Evolutionary conservation across 2,113 vertebrate species (phyloP), one percentile per base, ranked within the genome.

Genomic region (Tauraco erythrolophus): DNA sequence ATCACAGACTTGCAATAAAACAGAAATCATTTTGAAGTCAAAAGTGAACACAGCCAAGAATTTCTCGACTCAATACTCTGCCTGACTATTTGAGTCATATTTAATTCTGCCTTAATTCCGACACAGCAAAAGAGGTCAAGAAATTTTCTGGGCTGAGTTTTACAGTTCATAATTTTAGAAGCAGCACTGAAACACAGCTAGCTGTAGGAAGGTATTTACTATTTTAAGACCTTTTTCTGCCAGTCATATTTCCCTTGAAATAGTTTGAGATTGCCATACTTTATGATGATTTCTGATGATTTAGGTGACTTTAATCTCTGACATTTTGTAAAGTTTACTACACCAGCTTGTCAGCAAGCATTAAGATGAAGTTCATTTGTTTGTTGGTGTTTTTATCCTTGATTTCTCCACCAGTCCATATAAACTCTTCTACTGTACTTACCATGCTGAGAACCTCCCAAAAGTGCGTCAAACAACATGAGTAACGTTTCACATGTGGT

Each of bases 41-140:
- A 71, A 88, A 82, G 24, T 54, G 14, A 85, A 54, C 37, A 51
- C 45, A 19, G 35, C 28, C 80, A 72, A 65, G 45, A 84, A 28
- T 77, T 65, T 61, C 68, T 84, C 21, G 0, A 31, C 54, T 65
- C 37, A 14, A 2, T 89, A n/a, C 3, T 68, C 39, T 45, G 25
- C 27, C 58, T 76, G 54, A 31, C 45, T 61, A 9, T 27, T 79
- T 62, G 17, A 72, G 41, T 43, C 15, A 10, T 46, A 64, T 72
- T 94, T 95, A 82, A 75, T 87, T 92, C 45, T 84, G 53, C 56
- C 43, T 82, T 95, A 64, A 81, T 70, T 92, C 51, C 78, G 46
- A 57, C n/a, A 39, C 3, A 70, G 33, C 14, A 43, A 24, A 79
- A 88, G 74, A 64, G 5, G 30, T 66, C 60, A 71, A 89, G 65